phyloP scores from a whole-genome alignment of 1,140 invertebrate species.

The Aleiodes sp. region DNA sequence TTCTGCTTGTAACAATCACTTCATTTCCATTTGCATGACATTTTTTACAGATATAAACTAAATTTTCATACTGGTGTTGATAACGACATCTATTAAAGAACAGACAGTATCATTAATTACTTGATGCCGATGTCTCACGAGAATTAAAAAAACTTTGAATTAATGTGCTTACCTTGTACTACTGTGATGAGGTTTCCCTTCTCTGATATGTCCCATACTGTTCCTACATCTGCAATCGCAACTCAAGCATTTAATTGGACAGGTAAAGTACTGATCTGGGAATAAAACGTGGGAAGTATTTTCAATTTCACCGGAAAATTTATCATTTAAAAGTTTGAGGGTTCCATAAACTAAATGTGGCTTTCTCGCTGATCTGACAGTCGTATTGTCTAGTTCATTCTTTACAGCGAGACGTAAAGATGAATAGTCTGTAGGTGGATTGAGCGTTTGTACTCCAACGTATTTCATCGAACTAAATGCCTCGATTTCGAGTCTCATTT shows the following conservation, averaged over 20 bases:
- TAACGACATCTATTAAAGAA: conserved; percentile 76
- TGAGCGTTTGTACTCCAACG: conserved; percentile 71
- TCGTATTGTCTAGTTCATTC: conserved; percentile 73
- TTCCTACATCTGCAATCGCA: conserved; percentile 76
- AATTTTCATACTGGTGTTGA: conserved; percentile 84
- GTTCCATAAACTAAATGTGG: conserved; percentile 74
- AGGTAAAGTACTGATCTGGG: conserved; percentile 85
- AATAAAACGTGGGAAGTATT: conserved; percentile 73
- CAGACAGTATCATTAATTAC: conserved; percentile 31
- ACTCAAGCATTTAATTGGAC: conserved; percentile 76
- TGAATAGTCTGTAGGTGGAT: conserved; percentile 67
- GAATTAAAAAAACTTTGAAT: conserved; percentile 24
- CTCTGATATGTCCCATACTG: conserved; percentile 82
- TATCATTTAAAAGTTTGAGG: conserved; percentile 79
- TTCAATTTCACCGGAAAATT: conserved; percentile 77
- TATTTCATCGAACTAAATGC: conserved; percentile 81
- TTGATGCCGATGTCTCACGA: no score
- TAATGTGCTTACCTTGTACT: conserved; percentile 38
- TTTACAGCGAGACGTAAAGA: conserved; percentile 62
- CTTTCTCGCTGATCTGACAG: conserved; percentile 74
- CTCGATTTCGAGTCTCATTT: conserved; percentile 72
- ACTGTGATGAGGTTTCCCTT: conserved; percentile 72
- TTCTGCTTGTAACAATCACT: conserved; percentile 70
- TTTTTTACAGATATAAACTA: conserved; percentile 77
- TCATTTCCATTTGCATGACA: conserved; percentile 71